Evolutionary conservation across 2,797 vertebrate species (phyloP).

Genomic region (Squalus acanthias): DNA sequence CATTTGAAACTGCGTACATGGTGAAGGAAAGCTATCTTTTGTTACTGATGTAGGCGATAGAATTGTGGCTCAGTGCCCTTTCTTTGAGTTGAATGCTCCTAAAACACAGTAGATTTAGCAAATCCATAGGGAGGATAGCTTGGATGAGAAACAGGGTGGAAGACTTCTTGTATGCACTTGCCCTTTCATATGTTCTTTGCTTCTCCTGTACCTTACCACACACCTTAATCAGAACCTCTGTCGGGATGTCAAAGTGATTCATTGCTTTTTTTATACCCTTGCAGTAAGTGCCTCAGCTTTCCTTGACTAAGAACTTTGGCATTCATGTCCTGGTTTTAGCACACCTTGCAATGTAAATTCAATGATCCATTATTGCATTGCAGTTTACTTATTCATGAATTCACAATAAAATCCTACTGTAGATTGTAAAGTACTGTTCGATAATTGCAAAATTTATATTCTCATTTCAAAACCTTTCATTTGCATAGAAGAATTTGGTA

Average conservation of each 20-base stretch:
- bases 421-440: background rate
- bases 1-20: background rate
- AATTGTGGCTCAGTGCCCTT: conserved; percentile 15
- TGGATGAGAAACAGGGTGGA: background rate
- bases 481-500: background rate
- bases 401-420: background rate
- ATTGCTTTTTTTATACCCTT: background rate
- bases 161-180: background rate
- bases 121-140: background rate
- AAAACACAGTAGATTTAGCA: background rate
- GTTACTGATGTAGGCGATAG: background rate
- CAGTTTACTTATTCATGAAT: background rate
- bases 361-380: background rate
- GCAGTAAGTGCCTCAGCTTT: background rate
- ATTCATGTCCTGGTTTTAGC: background rate
- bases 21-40: background rate
- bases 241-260: conserved; percentile 6
- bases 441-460: conserved; percentile 6
- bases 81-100: background rate
- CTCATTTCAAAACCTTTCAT: background rate
- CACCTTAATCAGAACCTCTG: background rate
- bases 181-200: background rate
- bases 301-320: background rate
- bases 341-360: background rate
- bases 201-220: background rate